Evolutionary conservation across 2,113 vertebrate genomes (phyloP).

Genomic region (Toxostoma redivivum): DNA sequence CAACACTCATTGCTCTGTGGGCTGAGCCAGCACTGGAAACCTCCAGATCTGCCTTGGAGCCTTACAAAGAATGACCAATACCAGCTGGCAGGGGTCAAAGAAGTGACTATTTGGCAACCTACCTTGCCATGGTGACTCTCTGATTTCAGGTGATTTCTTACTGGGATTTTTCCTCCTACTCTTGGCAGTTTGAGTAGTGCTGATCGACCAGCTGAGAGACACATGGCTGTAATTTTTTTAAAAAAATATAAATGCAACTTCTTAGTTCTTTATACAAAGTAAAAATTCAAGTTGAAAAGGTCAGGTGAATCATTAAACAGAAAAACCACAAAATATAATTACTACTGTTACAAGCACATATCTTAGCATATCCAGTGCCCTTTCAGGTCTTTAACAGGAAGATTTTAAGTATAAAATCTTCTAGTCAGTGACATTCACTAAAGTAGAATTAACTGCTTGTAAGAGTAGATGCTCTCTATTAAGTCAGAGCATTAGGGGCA

Average conservation of each 20-base stretch:
- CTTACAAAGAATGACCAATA: background rate
- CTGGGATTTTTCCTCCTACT: background rate
- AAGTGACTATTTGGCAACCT: background rate
- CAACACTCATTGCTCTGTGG: background rate
- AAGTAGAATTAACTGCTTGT: background rate
- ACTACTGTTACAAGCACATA: background rate
- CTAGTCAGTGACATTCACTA: background rate
- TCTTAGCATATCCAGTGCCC: background rate
- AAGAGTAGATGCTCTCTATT: too few relatives aligned
- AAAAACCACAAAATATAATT: background rate
- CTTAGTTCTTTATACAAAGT: background rate
- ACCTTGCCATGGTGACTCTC: background rate
- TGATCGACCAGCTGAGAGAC: background rate
- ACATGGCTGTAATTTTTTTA: background rate
- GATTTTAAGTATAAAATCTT: background rate
- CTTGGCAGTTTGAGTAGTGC: background rate
- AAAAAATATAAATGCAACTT: background rate
- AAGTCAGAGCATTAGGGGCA: background rate
- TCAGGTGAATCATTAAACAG: background rate
- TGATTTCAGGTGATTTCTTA: background rate
- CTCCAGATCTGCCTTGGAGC: background rate
- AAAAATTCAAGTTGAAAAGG: background rate
- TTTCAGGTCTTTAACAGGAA: background rate
- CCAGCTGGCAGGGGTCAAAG: accelerated
- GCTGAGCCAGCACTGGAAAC: background rate